phyloP scores from a whole-genome alignment of 2,113 vertebrate genomes.

The Hystrix brachyura region DNA sequence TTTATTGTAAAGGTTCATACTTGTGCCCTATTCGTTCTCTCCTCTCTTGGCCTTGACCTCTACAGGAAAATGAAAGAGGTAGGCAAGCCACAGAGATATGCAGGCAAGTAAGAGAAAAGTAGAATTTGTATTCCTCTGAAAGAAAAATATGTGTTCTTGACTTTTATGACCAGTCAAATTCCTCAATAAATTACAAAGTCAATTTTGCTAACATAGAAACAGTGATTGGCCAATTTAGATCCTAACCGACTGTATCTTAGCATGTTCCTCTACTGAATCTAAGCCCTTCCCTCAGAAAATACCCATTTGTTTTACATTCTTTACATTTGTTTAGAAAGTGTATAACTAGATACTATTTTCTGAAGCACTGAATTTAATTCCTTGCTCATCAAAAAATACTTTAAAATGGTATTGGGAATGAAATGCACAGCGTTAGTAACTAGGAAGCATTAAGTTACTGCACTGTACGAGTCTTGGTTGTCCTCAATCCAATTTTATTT shows the following conservation, averaged over 20 bases:
- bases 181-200: conserved; percentile 19
- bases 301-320: not conserved
- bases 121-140: conserved; percentile 2
- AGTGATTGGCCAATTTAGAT: not conserved
- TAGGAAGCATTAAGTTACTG: not conserved
- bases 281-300: conserved; percentile 41
- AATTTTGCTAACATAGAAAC: not conserved
- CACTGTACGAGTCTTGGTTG: not conserved
- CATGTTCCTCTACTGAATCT: not conserved
- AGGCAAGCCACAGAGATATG: not conserved
- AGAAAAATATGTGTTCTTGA: not conserved
- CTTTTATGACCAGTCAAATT: conserved; percentile 46
- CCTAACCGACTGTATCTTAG: not conserved
- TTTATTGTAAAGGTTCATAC: conserved; percentile 57
- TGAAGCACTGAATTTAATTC: conserved; percentile 54
- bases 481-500: not conserved
- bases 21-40: conserved; percentile 3
- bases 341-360: not conserved
- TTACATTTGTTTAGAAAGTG: conserved; percentile 28
- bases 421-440: not conserved
- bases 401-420: conserved; percentile 10
- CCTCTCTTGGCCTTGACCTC: conserved; percentile 53
- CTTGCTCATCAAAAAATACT: conserved; percentile 43
- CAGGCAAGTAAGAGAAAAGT: not conserved
- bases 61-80: conserved; percentile 34